These are phyloP conservation scores for Pachyrhynchus sulphureomaculatus DNA, from an alignment of 1,140 invertebrate species.

Conservation along the genomic window DNA sequence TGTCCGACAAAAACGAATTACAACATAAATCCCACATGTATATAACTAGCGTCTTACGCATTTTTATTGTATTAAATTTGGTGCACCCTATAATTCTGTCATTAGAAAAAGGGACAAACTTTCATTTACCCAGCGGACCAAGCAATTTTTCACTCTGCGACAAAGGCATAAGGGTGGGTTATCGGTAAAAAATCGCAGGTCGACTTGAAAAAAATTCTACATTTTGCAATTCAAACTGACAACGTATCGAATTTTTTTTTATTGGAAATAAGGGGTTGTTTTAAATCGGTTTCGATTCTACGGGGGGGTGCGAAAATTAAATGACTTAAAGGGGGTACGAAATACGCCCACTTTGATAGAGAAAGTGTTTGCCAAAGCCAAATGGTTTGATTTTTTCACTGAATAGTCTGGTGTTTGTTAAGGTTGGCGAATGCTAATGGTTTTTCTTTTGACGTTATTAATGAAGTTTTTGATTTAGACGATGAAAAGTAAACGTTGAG, in stretches of 20 bases:
- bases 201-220: slow-evolving; percentile 20
- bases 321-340: background rate
- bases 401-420: too few species aligned
- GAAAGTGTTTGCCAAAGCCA: slow-evolving; percentile 11
- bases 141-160: background rate
- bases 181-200: slow-evolving; percentile 18
- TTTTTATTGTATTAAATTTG: slow-evolving; percentile 23
- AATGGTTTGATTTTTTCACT: background rate
- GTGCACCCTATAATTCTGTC: slow-evolving; percentile 30
- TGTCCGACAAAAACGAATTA: slow-evolving; percentile 17
- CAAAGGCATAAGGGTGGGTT: background rate
- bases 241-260: slow-evolving; percentile 31
- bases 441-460: too few species aligned
- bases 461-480: too few species aligned
- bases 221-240: slow-evolving; percentile 24
- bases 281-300: slow-evolving; percentile 27
- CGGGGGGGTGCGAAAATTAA: slow-evolving; percentile 21
- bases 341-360: slow-evolving; percentile 21
- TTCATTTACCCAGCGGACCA: slow-evolving; percentile 17
- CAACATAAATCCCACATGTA: slow-evolving; percentile 25
- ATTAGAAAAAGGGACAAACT: slow-evolving; percentile 26
- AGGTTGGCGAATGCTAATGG: too few species aligned
- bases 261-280: slow-evolving; percentile 31
- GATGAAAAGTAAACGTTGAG: too few species aligned
- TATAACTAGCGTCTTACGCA: slow-evolving; percentile 18